Base-by-base conservation (phyloP, 1,140 invertebrate species). In the Gerris buenoi region DNA sequence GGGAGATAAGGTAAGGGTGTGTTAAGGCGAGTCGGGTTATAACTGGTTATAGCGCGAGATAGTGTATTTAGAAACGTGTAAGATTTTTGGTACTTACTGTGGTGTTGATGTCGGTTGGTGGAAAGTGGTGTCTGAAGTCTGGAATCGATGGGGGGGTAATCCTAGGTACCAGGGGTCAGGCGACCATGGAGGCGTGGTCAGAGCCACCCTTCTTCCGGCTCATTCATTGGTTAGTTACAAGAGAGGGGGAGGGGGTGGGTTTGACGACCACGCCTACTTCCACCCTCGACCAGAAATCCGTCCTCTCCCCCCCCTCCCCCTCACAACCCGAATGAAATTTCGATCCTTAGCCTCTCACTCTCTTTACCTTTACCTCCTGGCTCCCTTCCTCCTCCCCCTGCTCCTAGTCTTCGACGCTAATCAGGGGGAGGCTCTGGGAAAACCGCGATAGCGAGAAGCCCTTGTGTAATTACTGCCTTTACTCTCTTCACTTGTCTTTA, bases 61-160 rank as follows among this genome's bases (percentile, higher is more conserved):
- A 68, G 63, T 2, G 63, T 33, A 58, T 65, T 25, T 28, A 65
- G 27, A 64, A 64, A 64, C 27, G 23, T 64, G 14, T 15, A 64
- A 27, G 15, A 23, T 23, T 18, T 64, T 27, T 18, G 63, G 23
- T 64, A 27, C 23, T 64, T 27, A 18, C 63, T 64, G 14, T 64
- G 63, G 14, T 27, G 18, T 27, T 61, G 25, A 27, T 23, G 27
- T 27, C 23, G 63, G n/a, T 26, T 22, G 59, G 59, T 61, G 59
- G 25, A 27, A 27, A 61, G 23, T 2, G 5, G 33, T 5, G 5
- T 5, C 18, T 18, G 5, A 18, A 46, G 18, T 10, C 18, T 18
- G 33, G 33, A 18, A 5, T 18, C 5, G 33, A 46, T 10, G 5
- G 5, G 33, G 33, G 33, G 33, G 33, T 5, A 10, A 46, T 10